These are phyloP conservation scores for Oreochromis grahami DNA, from an alignment of 2,797 vertebrate species.

Conservation along the genomic window DNA sequence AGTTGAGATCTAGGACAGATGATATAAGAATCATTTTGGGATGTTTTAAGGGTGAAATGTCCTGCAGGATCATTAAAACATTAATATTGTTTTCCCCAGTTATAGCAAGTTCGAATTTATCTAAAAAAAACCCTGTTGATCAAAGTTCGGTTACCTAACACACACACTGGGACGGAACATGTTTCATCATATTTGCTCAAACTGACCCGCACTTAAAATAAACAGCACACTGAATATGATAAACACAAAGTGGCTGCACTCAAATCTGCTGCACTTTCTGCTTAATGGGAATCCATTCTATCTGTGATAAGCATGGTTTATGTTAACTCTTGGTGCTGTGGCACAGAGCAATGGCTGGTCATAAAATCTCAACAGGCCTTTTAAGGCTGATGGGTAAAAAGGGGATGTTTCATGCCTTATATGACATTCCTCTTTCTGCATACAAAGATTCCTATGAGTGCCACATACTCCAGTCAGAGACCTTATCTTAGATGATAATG, in stretches of 20 bases:
- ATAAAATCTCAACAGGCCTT: background rate
- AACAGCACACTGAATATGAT: background rate
- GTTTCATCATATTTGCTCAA: background rate
- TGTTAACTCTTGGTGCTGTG: background rate
- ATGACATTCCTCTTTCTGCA: background rate
- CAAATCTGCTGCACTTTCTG: background rate
- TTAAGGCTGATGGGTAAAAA: background rate
- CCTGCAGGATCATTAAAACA: rapidly evolving
- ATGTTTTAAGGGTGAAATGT: background rate
- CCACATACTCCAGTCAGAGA: background rate
- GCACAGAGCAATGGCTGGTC: background rate
- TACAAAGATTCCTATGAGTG: background rate
- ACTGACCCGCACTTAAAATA: background rate
- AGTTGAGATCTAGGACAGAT: background rate
- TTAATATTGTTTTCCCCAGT: background rate
- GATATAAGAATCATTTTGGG: rapidly evolving
- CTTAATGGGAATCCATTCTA: background rate
- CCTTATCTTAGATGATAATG: no score
- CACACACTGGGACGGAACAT: rapidly evolving
- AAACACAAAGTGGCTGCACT: background rate
- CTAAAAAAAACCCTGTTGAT: background rate
- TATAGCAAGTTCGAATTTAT: background rate
- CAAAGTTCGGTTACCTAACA: background rate
- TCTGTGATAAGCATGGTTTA: background rate
- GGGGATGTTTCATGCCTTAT: background rate